Evolutionary conservation across 2,888 invertebrate genomes (phyloP).

Genomic region (Protophormia terraenovae): DNA sequence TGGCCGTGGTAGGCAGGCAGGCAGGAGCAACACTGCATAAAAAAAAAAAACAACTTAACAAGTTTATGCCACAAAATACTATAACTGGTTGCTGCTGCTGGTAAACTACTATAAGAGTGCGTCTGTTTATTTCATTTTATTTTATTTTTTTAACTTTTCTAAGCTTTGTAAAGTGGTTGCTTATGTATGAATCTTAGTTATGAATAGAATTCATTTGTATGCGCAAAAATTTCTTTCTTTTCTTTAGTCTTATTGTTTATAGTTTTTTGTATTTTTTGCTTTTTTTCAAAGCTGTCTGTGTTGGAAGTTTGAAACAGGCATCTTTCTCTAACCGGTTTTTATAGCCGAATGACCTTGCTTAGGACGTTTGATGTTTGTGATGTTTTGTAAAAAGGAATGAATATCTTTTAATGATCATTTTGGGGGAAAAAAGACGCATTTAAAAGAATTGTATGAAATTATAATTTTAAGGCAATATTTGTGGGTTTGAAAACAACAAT

Average conservation of each 20-base stretch:
- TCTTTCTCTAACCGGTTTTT: conserved; percentile 55
- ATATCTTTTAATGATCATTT: too few species aligned
- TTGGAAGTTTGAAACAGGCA: conserved; percentile 14
- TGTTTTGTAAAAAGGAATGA: too few species aligned
- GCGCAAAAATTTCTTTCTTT: not conserved
- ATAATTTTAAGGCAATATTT: too few species aligned
- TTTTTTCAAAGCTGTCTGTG: not conserved
- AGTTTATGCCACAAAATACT: conserved; percentile 27
- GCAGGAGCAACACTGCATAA: not conserved
- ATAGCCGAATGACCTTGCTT: conserved; percentile 66
- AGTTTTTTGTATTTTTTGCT: not conserved
- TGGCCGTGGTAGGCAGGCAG: conserved; percentile 24
- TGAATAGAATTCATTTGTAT: conserved; percentile 43
- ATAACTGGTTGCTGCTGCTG: conserved; percentile 21
- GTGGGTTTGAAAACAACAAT: too few species aligned
- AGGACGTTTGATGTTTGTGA: conserved; percentile 63
- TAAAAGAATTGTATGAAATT: too few species aligned
- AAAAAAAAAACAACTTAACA: not conserved
- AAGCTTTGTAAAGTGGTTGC: not conserved
- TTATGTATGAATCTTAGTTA: conserved; percentile 8
- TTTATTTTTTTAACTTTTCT: too few species aligned
- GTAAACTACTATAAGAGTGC: conserved; percentile 12
- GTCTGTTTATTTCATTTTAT: not conserved
- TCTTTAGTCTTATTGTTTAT: conserved; percentile 23
- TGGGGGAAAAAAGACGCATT: too few species aligned